Conservation (phyloP, 2,797 vertebrate genomes). For the Sandelia bainsii region DNA sequence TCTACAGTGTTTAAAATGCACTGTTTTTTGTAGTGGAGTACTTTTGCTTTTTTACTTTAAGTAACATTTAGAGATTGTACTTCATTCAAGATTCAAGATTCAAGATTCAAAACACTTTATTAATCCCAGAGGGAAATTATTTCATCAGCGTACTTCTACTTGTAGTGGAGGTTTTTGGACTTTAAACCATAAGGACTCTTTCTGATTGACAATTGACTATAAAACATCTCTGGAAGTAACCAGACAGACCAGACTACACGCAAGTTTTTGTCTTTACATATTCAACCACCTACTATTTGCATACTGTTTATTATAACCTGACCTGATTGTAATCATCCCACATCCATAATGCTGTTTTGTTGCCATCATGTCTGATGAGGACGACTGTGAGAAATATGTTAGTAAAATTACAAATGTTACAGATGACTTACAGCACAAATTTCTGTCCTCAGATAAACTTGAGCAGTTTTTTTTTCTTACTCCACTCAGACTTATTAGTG, state of each 20-base stretch:
- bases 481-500: background rate
- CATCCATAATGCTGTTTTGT: slow-evolving; percentile 27
- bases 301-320: slow-evolving; percentile 26
- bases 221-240: background rate
- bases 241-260: background rate
- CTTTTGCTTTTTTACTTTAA: no score
- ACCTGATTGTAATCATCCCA: slow-evolving; percentile 50
- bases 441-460: background rate
- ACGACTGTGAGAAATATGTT: background rate
- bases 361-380: slow-evolving; percentile 32
- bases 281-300: slow-evolving; percentile 18
- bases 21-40: no score
- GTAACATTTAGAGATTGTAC: no score
- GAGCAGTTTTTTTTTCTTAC: no score
- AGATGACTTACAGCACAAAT: slow-evolving; percentile 17
- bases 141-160: no score
- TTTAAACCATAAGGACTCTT: no score
- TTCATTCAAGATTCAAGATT: no score
- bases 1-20: no score
- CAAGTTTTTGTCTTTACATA: background rate
- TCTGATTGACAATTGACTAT: no score
- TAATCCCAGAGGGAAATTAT: no score
- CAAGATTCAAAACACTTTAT: no score
- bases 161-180: no score
- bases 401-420: background rate